Evolutionary conservation across 2,113 vertebrate species (phyloP).

Genomic region (Protobothrops mucrosquamatus): DNA sequence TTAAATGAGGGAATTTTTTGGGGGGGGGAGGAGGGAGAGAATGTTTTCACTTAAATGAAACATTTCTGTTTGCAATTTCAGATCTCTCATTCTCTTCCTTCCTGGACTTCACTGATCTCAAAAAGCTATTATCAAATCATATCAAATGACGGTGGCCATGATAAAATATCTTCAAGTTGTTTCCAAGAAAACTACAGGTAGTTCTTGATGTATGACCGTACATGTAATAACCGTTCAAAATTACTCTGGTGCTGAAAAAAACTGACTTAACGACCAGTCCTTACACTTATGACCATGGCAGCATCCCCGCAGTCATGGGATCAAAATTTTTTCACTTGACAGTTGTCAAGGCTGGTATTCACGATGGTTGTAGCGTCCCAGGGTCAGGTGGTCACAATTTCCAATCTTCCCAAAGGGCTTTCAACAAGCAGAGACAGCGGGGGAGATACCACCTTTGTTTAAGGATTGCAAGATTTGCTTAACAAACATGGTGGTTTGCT

Average conservation of each 20-base stretch:
- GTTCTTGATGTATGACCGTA: not conserved
- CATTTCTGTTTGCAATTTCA: not conserved
- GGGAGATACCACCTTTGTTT: not conserved
- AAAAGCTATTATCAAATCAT: not conserved
- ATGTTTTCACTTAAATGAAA: not conserved
- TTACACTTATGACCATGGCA: not conserved
- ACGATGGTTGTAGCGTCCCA: not conserved
- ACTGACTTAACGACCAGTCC: not conserved
- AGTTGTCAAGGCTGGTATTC: not conserved
- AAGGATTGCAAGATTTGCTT: not conserved
- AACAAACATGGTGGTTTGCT: not conserved
- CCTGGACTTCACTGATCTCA: not conserved
- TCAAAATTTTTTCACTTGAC: not conserved
- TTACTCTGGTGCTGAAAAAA: not conserved
- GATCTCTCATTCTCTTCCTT: not conserved
- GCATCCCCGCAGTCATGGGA: not conserved
- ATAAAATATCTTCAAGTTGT: not conserved
- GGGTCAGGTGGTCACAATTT: not conserved
- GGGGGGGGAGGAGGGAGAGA: no score
- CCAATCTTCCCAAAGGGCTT: not conserved
- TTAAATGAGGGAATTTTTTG: not conserved
- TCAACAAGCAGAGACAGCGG: not conserved
- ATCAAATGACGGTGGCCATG: not conserved
- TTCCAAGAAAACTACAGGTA: not conserved
- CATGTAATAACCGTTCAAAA: not conserved